These are phyloP conservation scores for Eilema sororculum DNA, from an alignment of 2,888 invertebrate genomes.

Conservation along the genomic window DNA sequence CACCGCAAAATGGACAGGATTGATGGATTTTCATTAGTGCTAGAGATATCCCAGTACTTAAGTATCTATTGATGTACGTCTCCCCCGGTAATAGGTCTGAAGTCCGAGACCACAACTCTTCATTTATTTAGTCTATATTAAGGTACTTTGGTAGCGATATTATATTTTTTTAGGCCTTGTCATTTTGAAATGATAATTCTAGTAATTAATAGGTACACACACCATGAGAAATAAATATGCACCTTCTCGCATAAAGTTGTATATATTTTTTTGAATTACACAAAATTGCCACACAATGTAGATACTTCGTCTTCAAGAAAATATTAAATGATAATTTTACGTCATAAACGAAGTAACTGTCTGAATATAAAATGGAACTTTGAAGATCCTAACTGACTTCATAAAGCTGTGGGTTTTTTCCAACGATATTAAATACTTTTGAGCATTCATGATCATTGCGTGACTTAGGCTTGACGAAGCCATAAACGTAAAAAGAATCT, in stretches of 20 bases:
- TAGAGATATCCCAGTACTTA: neutral
- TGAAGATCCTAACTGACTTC: neutral
- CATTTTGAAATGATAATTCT: too few species aligned
- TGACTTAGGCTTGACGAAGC: conserved; percentile 1
- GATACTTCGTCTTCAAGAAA: neutral
- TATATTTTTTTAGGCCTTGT: too few species aligned
- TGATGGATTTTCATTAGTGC: neutral
- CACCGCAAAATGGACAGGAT: neutral
- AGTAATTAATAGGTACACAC: too few species aligned
- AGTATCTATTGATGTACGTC: neutral
- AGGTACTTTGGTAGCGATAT: neutral
- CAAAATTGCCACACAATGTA: neutral
- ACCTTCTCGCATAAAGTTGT: too few species aligned
- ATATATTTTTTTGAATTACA: neutral
- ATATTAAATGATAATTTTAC: conserved; percentile 12
- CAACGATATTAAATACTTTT: conserved; percentile 8
- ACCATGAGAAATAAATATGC: too few species aligned
- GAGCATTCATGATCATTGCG: neutral
- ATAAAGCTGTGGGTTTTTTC: neutral
- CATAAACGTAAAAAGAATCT: conserved; percentile 16
- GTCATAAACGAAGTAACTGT: neutral
- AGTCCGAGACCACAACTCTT: neutral
- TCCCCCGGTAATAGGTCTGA: neutral
- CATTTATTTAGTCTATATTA: too few species aligned
- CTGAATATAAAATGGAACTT: neutral